phyloP scores from a whole-genome alignment of 2,113 vertebrate species.

The Saguinus imperator region DNA sequence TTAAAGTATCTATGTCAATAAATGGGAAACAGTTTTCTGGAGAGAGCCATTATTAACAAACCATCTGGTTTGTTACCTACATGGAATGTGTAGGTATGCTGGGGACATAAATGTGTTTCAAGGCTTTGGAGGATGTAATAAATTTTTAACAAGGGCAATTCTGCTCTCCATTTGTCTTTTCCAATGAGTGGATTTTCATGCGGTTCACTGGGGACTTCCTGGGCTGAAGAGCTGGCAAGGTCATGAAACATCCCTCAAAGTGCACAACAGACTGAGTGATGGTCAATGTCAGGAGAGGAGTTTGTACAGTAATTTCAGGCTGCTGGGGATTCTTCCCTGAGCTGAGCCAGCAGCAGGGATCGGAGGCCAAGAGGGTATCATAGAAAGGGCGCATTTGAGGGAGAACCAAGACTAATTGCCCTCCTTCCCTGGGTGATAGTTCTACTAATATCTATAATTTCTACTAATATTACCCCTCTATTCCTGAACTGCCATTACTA shows the following conservation, averaged over 20 bases:
- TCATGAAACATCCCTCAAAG: not conserved
- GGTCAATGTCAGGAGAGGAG: not conserved
- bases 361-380: not conserved
- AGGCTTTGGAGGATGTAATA: not conserved
- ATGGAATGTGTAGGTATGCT: conserved; percentile 49
- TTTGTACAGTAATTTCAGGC: not conserved
- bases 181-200: not conserved
- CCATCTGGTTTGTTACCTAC: conserved; percentile 65
- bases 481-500: accelerated
- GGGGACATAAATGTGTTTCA: conserved; percentile 43
- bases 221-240: not conserved
- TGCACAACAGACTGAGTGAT: accelerated
- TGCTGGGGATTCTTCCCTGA: not conserved
- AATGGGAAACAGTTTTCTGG: conserved; percentile 53
- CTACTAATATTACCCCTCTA: accelerated
- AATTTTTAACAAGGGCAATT: conserved; percentile 44
- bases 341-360: too few species aligned
- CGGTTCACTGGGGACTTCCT: not conserved
- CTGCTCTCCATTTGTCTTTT: conserved; percentile 59
- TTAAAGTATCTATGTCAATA: conserved; percentile 55
- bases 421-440: not conserved
- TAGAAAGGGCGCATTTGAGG: not conserved
- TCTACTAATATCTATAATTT: not conserved
- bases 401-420: not conserved
- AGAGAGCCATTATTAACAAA: conserved; percentile 60